phyloP scores from a whole-genome alignment of 2,888 invertebrate genomes.

The Tricholauxania praeusta region DNA sequence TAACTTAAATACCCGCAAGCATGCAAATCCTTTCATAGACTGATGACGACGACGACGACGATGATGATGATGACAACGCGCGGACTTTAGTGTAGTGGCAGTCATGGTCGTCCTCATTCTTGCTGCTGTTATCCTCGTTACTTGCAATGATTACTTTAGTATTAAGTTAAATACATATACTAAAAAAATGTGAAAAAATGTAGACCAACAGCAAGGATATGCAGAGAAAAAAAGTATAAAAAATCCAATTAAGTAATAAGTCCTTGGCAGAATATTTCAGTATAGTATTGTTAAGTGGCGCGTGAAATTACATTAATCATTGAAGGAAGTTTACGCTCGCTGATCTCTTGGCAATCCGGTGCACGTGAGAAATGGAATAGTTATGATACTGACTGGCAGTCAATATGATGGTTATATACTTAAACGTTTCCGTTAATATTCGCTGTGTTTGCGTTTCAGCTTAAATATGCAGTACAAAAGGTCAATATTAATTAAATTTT shows the following conservation, averaged over 20 bases:
- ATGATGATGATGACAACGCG: background rate
- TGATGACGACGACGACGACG: background rate
- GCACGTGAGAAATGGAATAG: conserved; percentile 1
- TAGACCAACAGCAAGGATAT: conserved; percentile 10
- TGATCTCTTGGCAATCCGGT: conserved; percentile 20
- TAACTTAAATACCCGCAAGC: conserved; percentile 61
- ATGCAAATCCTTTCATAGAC: conserved; percentile 57
- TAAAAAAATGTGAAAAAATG: conserved; percentile 10
- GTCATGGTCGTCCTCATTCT: background rate
- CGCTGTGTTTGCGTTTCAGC: background rate
- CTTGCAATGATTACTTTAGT: background rate
- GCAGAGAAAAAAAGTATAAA: conserved; percentile 36
- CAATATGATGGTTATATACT: background rate
- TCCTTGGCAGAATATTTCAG: conserved; percentile 61
- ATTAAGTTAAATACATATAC: conserved; percentile 16
- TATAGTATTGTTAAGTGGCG: conserved; percentile 60
- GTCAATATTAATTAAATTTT: conserved; percentile 23
- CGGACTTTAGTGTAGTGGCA: too few relatives aligned
- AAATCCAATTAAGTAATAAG: conserved; percentile 65
- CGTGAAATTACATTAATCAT: conserved; percentile 67
- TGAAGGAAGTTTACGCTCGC: conserved; percentile 59
- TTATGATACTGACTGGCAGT: background rate
- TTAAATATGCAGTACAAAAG: conserved; percentile 21
- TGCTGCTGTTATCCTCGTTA: conserved; percentile 9
- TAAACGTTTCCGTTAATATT: too few relatives aligned